phyloP scores from a whole-genome alignment of 2,797 vertebrate species.

The Gephyroberyx darwinii region DNA sequence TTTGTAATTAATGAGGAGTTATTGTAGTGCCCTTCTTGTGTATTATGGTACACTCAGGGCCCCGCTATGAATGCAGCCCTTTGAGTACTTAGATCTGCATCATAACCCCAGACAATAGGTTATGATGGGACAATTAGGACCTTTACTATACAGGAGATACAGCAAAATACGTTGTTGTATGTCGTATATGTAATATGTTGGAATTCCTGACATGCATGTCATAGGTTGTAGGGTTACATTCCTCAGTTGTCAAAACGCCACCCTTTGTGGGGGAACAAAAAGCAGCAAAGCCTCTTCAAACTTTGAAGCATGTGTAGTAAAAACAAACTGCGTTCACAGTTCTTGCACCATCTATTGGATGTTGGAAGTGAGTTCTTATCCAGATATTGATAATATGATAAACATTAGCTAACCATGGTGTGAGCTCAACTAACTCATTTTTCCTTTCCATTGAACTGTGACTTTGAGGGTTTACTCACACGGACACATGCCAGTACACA shows the following conservation, averaged over 20 bases:
- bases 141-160: conserved; percentile 7
- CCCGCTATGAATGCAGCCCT: conserved; percentile 66
- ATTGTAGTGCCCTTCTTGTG: conserved; percentile 52
- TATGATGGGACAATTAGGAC: conserved; percentile 46
- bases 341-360: conserved; percentile 2
- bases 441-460: not conserved
- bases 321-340: conserved; percentile 17
- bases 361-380: conserved; percentile 5
- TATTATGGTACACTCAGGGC: conserved; percentile 34
- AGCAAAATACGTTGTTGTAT: conserved; percentile 40
- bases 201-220: conserved; percentile 44
- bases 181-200: no score
- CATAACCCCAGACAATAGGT: conserved; percentile 65
- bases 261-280: no score
- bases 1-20: conserved; percentile 54
- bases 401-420: conserved; percentile 7
- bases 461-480: not conserved
- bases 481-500: not conserved
- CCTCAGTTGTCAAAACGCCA: conserved; percentile 24
- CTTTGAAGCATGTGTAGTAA: conserved; percentile 8
- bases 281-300: conserved; percentile 1
- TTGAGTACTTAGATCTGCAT: conserved; percentile 60
- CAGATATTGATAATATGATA: conserved; percentile 24
- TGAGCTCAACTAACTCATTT: not conserved
- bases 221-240: conserved; percentile 43